These are phyloP conservation scores for Rhineura floridana DNA, from an alignment of 2,113 vertebrate species.

Conservation along the genomic window DNA sequence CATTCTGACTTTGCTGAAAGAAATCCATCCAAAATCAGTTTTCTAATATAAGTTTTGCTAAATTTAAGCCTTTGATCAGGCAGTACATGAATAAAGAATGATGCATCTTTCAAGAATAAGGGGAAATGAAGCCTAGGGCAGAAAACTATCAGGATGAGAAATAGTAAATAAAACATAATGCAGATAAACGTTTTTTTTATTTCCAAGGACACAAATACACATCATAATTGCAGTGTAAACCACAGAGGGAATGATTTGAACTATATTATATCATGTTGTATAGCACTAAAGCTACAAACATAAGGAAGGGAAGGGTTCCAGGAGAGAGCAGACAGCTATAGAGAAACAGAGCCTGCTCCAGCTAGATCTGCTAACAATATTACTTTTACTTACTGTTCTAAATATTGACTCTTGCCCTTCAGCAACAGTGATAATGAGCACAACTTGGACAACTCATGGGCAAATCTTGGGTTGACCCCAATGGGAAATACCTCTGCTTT, in stretches of 20 bases:
- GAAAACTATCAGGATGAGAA: constrained; percentile 50
- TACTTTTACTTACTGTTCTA: not conserved
- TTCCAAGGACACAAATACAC: constrained; percentile 30
- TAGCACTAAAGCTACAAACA: not conserved
- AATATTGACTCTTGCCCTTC: not conserved
- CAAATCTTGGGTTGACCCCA: not conserved
- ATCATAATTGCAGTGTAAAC: not conserved
- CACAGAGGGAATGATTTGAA: not conserved
- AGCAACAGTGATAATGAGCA: not conserved
- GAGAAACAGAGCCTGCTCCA: too few species aligned
- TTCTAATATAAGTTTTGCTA: constrained; percentile 51
- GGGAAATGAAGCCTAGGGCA: constrained; percentile 65
- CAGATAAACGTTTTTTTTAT: constrained; percentile 41
- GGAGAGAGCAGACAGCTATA: too few species aligned
- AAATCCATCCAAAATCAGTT: constrained; percentile 53
- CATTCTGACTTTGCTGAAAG: constrained; percentile 49
- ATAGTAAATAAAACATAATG: constrained; percentile 67
- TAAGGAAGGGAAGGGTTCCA: too few species aligned
- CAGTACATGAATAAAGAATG: constrained; percentile 69
- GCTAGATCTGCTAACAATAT: not conserved
- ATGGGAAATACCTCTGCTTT: not conserved
- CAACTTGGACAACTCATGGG: not conserved
- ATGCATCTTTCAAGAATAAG: constrained; percentile 68
- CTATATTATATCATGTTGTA: rapidly evolving
- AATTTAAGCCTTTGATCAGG: constrained; percentile 72